Evolutionary conservation across 1,140 invertebrate genomes (phyloP).

Genomic region (Papilio helenus): DNA sequence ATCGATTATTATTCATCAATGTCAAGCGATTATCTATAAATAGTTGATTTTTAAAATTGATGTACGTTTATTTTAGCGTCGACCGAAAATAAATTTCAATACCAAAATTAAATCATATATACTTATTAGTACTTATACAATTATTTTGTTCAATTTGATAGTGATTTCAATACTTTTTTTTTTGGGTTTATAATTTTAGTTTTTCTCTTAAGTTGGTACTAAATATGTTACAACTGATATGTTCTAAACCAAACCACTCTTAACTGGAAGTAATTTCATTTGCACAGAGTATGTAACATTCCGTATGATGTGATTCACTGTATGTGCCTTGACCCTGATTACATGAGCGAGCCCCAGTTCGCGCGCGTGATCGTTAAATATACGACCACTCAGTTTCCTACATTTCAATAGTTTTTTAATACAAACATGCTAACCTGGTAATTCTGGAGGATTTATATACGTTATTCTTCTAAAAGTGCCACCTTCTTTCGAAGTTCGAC

Average conservation of each 20-base stretch:
- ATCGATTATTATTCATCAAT: conserved; percentile 13
- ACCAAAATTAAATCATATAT: background rate
- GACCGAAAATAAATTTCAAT: background rate
- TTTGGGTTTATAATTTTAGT: no score
- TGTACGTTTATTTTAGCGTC: background rate
- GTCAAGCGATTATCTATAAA: conserved; percentile 3
- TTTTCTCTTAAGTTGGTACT: no score
- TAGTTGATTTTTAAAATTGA: background rate
- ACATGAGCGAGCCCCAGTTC: conserved; percentile 7
- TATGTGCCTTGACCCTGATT: conserved; percentile 7
- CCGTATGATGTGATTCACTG: background rate
- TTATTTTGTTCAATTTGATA: no score
- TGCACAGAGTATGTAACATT: conserved; percentile 1
- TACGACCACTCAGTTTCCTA: conserved; percentile 1
- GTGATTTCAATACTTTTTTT: no score
- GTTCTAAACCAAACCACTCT: background rate
- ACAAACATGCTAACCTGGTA: background rate
- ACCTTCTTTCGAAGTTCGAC: no score
- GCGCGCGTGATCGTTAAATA: conserved; percentile 11
- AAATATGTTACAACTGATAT: background rate
- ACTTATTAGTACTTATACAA: no score
- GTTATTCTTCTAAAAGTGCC: no score
- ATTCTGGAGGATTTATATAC: no score
- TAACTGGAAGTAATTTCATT: conserved; percentile 18
- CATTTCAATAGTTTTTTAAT: background rate